Evolutionary conservation across 2,113 vertebrate genomes (phyloP).

Genomic region (Pao palembangensis): DNA sequence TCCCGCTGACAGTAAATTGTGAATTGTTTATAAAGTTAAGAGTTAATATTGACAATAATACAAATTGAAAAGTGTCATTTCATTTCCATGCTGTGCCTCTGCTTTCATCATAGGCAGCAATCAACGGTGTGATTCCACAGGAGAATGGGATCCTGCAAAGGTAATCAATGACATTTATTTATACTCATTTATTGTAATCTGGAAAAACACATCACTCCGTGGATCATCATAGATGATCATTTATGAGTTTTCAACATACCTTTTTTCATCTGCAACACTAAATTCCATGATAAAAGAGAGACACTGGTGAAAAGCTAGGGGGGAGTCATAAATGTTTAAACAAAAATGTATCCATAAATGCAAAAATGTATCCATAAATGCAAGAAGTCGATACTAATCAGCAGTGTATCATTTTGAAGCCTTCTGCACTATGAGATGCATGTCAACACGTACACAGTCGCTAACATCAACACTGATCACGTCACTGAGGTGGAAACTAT

Average conservation of each 20-base stretch:
- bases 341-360: not conserved
- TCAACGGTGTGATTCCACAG: conserved; percentile 98
- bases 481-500: conserved; percentile 1
- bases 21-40: too few relatives aligned
- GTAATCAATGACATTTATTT: conserved; percentile 66
- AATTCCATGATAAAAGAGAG: not conserved
- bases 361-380: not conserved
- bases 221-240: not conserved
- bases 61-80: not conserved
- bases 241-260: not conserved
- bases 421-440: too few relatives aligned
- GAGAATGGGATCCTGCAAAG: conserved; percentile 98
- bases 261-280: not conserved
- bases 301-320: too few relatives aligned
- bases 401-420: too few relatives aligned
- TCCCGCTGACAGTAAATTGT: too few relatives aligned
- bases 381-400: not conserved
- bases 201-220: not conserved
- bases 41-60: not conserved
- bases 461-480: too few relatives aligned
- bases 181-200: not conserved
- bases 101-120: conserved; percentile 87
- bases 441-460: not conserved
- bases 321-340: too few relatives aligned
- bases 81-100: not conserved